Percentiles rank a stretch among this genome's conserved stretches.
Conservation (phyloP, 2,797 vertebrate species). For the Uromys caudimaculatus region DNA sequence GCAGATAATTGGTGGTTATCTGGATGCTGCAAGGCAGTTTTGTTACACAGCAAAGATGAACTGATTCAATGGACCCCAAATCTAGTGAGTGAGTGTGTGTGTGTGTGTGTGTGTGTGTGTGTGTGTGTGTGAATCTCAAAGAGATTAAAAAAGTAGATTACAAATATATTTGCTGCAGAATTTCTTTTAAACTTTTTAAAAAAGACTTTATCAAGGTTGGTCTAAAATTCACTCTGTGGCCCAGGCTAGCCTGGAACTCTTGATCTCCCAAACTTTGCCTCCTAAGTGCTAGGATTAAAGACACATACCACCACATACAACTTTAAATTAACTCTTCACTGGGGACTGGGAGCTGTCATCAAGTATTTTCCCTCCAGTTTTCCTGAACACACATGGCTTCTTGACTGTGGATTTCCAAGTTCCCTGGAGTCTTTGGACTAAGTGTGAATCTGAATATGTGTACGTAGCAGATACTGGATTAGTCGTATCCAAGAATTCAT, state of each 20-base stretch:
- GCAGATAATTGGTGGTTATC: background rate
- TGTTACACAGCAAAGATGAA: constrained; percentile 28
- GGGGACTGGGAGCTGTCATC: background rate
- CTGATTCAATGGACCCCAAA: background rate
- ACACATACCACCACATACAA: background rate
- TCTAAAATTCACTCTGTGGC: background rate
- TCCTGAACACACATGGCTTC: background rate
- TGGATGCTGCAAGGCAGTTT: constrained; percentile 1
- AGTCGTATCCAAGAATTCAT: constrained; percentile 75
- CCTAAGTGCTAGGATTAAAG: background rate
- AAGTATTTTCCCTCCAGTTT: background rate
- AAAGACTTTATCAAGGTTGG: background rate
- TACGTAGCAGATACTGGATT: constrained; percentile 62
- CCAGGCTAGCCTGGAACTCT: background rate
- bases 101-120: too few relatives aligned
- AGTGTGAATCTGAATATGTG: constrained; percentile 36
- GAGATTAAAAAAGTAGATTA: constrained; percentile 16
- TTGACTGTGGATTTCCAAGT: constrained; percentile 46
- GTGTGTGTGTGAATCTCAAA: background rate
- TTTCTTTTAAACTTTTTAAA: background rate
- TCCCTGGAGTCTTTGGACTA: constrained; percentile 44
- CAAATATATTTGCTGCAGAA: background rate
- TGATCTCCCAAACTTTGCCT: background rate
- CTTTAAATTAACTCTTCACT: background rate
- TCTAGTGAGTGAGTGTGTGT: background rate